Base-by-base conservation (phyloP, 1,140 invertebrate genomes). In the Rhizoglyphus robini region DNA sequence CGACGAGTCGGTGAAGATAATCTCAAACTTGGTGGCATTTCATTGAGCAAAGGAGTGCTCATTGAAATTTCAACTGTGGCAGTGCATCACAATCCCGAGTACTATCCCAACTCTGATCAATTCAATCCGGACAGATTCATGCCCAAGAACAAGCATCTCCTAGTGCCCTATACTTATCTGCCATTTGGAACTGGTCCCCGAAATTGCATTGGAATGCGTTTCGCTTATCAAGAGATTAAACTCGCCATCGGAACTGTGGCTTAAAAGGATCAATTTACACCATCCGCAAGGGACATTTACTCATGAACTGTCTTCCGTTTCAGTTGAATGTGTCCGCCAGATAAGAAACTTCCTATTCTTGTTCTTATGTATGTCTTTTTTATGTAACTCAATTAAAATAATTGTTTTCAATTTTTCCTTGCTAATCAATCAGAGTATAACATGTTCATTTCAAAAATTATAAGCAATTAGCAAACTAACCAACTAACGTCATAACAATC, bases 151-250 rank as follows among this genome's bases (percentile, higher is more conserved):
- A 67, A 71, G 32, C 57, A 63, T 11, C 69, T 66, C 13, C 32
- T 69, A 18, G 49, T 75, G 23, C 72, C 75, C 4, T 73, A 74
- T 41, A 68, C 72, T 0, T 81, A 73, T 68, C 47, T 79, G 4
- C 76, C 80, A 3, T 82, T 81, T 70, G 81, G 80, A n/a, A 67
- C 71, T 29, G 80, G 81, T 15, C 79, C 79, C 5, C 68, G 79
- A 30, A 75, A 75, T 68, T 82, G 81, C 68, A 73, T 81, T 31
- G 83, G 83, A 49, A 78, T 79, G 74, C 77, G 84, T 46, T 83
- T 87, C 57, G 85, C 82, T 2, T 63, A 82, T 3, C 69, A 86
- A 63, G 80, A 85, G 71, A 78, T 81, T 0, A 87, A 87, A 76
- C 69, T 85, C 49, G 83, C 82, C 8, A 32, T 79, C 20, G 72